phyloP scores from a whole-genome alignment of 2,888 invertebrate species.

The Branchellion lobata region DNA sequence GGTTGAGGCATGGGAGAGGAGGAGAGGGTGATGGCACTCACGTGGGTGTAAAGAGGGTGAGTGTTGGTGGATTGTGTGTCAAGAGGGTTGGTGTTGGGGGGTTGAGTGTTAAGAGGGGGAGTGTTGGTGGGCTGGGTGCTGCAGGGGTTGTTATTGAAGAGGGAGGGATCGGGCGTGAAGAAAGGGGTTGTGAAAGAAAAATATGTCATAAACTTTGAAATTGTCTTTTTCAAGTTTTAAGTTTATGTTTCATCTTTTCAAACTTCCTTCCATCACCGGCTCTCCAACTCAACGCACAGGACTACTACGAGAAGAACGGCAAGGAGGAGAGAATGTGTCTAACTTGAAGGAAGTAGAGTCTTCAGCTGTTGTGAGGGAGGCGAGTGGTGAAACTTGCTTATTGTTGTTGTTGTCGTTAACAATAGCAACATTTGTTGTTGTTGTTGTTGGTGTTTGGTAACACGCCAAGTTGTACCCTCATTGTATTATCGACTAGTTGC shows the following conservation, averaged over 20 bases:
- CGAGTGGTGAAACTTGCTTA: not conserved
- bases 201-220: too few species aligned
- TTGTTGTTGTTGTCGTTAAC: slow-evolving; percentile 5
- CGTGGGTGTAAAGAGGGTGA: not conserved
- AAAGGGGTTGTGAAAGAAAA: too few species aligned
- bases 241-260: too few species aligned
- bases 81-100: not conserved
- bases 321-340: slow-evolving; percentile 31
- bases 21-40: too few species aligned
- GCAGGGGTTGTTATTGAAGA: too few species aligned
- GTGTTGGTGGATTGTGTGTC: too few species aligned
- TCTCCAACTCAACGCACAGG: too few species aligned
- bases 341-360: slow-evolving; percentile 4
- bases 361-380: too few species aligned
- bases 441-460: not conserved
- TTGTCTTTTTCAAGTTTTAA: too few species aligned
- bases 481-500: not conserved
- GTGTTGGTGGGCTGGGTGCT: not conserved
- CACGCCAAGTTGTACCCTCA: not conserved
- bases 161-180: too few species aligned
- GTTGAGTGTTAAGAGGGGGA: not conserved
- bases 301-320: slow-evolving; percentile 23
- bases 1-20: not conserved
- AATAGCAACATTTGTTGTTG: too few species aligned
- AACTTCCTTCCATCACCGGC: too few species aligned